Percentiles rank a stretch among this genome's conserved stretches.
Conservation (phyloP, 2,888 invertebrate genomes). For the Dastarcus helophoroides region DNA sequence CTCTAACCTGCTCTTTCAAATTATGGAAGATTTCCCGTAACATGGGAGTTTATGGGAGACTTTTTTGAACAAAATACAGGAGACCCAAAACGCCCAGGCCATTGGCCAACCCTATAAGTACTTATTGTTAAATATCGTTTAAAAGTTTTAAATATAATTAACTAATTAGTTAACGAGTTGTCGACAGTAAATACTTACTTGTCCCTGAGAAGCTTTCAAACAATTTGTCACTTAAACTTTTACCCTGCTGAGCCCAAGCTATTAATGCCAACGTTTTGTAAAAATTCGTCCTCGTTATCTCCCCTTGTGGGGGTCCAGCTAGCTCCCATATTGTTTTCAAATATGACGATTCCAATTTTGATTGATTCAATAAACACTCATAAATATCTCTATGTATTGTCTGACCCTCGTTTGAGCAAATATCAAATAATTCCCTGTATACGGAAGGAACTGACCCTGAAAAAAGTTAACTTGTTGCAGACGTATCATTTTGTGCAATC, state of each 20-base stretch:
- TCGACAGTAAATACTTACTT: constrained; percentile 28
- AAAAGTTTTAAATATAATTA: constrained; percentile 1
- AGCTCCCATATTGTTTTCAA: constrained; percentile 45
- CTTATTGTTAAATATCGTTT: no score
- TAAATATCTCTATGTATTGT: constrained; percentile 44
- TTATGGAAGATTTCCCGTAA: no score
- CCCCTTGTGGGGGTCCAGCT: constrained; percentile 40
- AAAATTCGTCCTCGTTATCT: constrained; percentile 40
- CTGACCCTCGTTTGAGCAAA: constrained; percentile 42
- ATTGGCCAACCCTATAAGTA: no score
- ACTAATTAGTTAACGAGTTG: no score
- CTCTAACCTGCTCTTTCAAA: no score
- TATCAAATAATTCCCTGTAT: constrained; percentile 44
- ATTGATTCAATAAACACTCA: constrained; percentile 41
- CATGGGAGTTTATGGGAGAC: no score
- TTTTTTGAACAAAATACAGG: no score
- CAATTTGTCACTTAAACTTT: constrained; percentile 42
- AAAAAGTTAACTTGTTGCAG: no score
- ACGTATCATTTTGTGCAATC: no score
- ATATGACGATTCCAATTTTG: constrained; percentile 38
- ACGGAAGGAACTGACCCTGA: constrained; percentile 43
- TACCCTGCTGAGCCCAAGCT: constrained; percentile 47
- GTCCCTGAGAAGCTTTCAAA: constrained; percentile 40
- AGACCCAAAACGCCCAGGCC: no score
- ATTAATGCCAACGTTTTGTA: constrained; percentile 46